phyloP scores from a whole-genome alignment of 2,797 vertebrate species.

The Rhinophrynus dorsalis region DNA sequence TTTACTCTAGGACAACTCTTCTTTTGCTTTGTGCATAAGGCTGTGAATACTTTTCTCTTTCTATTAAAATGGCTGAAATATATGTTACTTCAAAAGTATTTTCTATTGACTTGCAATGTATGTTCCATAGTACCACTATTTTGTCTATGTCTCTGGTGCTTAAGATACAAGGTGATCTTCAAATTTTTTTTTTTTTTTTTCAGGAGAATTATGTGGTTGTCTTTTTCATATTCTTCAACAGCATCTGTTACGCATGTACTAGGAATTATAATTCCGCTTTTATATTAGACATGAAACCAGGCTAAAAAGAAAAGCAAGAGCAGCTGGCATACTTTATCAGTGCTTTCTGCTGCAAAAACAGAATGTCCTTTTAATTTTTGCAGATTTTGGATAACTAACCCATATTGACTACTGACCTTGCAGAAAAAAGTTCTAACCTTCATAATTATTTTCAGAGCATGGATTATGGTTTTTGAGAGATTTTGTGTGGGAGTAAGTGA shows the following conservation, averaged over 20 bases:
- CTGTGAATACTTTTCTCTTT: too few species aligned
- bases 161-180: constrained; percentile 61
- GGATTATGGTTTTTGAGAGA: neutral
- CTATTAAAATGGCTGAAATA: too few species aligned
- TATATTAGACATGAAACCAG: constrained; percentile 57
- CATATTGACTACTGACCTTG: constrained; percentile 27
- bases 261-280: constrained; percentile 58
- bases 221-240: constrained; percentile 55
- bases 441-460: neutral
- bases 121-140: neutral
- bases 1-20: too few species aligned
- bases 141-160: constrained; percentile 40
- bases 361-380: constrained; percentile 48
- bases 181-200: constrained; percentile 52
- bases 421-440: neutral
- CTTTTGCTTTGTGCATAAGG: too few species aligned
- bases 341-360: constrained; percentile 51
- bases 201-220: constrained; percentile 47
- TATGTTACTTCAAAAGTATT: neutral
- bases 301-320: constrained; percentile 51
- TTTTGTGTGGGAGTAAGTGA: neutral
- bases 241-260: constrained; percentile 55
- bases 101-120: neutral
- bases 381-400: constrained; percentile 31
- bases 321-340: constrained; percentile 54